phyloP scores from a whole-genome alignment of 2,888 invertebrate species.

The Electrophaes corylata region DNA sequence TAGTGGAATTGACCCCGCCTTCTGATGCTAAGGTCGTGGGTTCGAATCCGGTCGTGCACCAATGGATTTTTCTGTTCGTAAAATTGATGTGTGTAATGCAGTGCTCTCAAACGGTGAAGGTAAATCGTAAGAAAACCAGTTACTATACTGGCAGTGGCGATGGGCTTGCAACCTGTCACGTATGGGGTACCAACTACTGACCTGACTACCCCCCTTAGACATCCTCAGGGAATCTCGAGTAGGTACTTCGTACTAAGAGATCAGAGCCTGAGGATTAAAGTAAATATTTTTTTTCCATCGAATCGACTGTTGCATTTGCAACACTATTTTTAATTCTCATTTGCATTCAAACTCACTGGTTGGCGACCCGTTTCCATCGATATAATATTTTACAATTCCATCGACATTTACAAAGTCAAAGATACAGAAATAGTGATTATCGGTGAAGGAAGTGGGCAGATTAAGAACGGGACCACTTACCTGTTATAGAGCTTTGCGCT shows the following conservation, averaged over 20 bases:
- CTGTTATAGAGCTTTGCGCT: constrained; percentile 32
- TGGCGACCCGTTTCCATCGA: constrained; percentile 17
- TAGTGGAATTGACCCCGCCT: no score
- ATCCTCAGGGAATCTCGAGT: no score
- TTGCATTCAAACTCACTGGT: constrained; percentile 6
- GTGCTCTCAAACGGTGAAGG: not conserved
- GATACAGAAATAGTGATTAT: constrained; percentile 43
- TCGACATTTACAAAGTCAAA: constrained; percentile 50
- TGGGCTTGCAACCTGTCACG: no score
- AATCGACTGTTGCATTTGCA: not conserved
- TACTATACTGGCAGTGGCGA: no score
- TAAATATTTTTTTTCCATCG: not conserved
- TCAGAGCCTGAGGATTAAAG: no score
- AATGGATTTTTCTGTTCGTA: no score
- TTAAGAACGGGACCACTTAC: constrained; percentile 55
- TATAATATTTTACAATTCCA: constrained; percentile 39
- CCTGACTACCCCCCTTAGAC: no score
- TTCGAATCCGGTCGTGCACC: no score
- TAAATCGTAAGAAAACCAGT: not conserved
- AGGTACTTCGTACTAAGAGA: no score
- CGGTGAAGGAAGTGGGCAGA: constrained; percentile 43
- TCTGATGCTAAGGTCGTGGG: no score
- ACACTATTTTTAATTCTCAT: constrained; percentile 10
- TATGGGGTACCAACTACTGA: no score
- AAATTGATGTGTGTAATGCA: no score